Evolutionary conservation across 2,113 vertebrate genomes (phyloP).

Genomic region (Porphyrio hochstetteri): DNA sequence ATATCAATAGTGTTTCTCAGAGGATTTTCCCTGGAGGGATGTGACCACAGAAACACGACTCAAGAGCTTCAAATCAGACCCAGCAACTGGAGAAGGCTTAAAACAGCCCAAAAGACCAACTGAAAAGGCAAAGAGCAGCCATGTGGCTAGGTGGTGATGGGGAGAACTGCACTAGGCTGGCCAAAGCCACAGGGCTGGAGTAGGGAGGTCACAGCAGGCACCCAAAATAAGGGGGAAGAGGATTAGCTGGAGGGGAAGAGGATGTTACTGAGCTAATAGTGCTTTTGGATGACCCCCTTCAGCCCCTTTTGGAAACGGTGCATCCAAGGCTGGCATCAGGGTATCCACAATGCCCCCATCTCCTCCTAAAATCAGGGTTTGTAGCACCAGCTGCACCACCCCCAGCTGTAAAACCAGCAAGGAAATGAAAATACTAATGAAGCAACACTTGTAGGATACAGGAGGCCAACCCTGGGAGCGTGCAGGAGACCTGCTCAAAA

Average conservation of each 20-base stretch:
- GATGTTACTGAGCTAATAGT: neutral
- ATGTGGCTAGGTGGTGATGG: accelerated
- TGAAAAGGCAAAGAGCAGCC: neutral
- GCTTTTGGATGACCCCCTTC: neutral
- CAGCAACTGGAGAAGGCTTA: neutral
- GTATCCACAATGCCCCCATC: neutral
- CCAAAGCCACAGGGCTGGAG: neutral
- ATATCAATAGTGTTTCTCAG: neutral
- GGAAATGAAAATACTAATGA: neutral
- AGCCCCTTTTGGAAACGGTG: neutral
- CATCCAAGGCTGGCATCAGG: neutral
- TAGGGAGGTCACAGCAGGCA: neutral
- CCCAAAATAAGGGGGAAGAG: neutral
- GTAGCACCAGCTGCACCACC: neutral
- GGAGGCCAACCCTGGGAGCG: neutral
- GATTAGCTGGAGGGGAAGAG: neutral
- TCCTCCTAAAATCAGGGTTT: neutral
- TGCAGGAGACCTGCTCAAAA: neutral
- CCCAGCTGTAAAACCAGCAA: neutral
- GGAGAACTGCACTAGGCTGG: neutral
- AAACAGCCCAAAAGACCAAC: neutral
- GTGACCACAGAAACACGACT: neutral
- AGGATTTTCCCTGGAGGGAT: neutral
- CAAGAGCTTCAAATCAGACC: neutral
- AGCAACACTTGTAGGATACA: neutral